These are phyloP conservation scores for Acropora yongei DNA, from an alignment of 64 coral and sea anemone genomes.

Conservation along the genomic window DNA sequence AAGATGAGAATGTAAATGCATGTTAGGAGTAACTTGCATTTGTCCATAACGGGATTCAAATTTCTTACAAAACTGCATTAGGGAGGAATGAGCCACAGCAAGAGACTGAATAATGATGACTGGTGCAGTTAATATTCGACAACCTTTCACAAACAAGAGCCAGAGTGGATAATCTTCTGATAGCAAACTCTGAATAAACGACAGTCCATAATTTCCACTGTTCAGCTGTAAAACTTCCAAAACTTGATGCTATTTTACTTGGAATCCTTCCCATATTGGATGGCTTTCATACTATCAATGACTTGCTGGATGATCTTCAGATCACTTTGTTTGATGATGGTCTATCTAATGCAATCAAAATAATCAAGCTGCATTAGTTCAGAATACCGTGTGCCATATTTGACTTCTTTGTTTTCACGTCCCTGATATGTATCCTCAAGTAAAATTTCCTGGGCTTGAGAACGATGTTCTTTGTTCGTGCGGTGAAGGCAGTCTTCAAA, in stretches of 20 bases:
- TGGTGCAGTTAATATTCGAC: neutral
- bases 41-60: slow-evolving; percentile 46
- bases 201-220: slow-evolving; percentile 40
- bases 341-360: slow-evolving; percentile 60
- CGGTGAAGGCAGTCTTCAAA: neutral
- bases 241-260: slow-evolving; percentile 29
- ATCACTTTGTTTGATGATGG: too few relatives aligned
- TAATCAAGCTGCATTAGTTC: slow-evolving; percentile 62
- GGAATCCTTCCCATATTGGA: neutral
- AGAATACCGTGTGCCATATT: neutral
- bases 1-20: slow-evolving; percentile 68
- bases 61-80: slow-evolving; percentile 16
- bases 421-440: neutral
- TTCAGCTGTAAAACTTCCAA: slow-evolving; percentile 34
- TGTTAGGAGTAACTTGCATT: slow-evolving; percentile 28
- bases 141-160: slow-evolving; percentile 45
- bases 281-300: slow-evolving; percentile 15
- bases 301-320: neutral
- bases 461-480: slow-evolving; percentile 34
- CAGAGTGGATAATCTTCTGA: neutral
- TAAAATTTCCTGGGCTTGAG: neutral
- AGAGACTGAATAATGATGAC: neutral
- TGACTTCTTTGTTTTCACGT: slow-evolving; percentile 8
- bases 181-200: slow-evolving; percentile 18
- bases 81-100: neutral